phyloP scores from a whole-genome alignment of 1,140 invertebrate genomes.

The Branchinecta lynchi region DNA sequence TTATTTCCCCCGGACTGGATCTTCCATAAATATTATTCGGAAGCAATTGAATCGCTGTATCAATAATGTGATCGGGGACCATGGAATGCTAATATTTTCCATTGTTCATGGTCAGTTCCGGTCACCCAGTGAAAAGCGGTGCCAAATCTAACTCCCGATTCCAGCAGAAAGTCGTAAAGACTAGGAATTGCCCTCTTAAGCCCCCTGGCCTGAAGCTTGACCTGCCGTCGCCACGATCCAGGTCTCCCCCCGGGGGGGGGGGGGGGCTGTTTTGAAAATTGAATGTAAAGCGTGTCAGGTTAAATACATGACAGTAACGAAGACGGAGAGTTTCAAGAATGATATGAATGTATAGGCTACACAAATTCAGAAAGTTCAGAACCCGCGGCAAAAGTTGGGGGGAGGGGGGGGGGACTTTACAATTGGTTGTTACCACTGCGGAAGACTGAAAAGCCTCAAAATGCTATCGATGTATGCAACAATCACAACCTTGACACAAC shows the following conservation, averaged over 20 bases:
- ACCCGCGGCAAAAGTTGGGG: too few relatives aligned
- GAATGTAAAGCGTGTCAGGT: too few relatives aligned
- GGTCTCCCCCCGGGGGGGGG: too few relatives aligned
- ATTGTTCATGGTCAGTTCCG: constrained; percentile 6
- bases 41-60: constrained; percentile 11
- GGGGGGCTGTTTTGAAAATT: too few relatives aligned
- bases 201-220: background rate
- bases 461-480: too few relatives aligned
- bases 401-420: too few relatives aligned
- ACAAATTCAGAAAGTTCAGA: background rate
- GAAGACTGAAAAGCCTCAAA: too few relatives aligned
- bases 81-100: constrained; percentile 2
- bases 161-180: background rate
- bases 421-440: too few relatives aligned
- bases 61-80: constrained; percentile 1
- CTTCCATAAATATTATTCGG: constrained; percentile 4
- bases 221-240: background rate
- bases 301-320: background rate
- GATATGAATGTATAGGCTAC: background rate
- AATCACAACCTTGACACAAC: too few relatives aligned
- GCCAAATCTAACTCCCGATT: constrained; percentile 7
- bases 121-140: background rate
- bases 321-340: background rate
- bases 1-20: background rate
- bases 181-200: background rate